Evolutionary conservation across 35 echinoderm and acorn worm species (phyloP), one percentile per base, ranked within the genome.

Genomic region (Lytechinus variegatus): DNA sequence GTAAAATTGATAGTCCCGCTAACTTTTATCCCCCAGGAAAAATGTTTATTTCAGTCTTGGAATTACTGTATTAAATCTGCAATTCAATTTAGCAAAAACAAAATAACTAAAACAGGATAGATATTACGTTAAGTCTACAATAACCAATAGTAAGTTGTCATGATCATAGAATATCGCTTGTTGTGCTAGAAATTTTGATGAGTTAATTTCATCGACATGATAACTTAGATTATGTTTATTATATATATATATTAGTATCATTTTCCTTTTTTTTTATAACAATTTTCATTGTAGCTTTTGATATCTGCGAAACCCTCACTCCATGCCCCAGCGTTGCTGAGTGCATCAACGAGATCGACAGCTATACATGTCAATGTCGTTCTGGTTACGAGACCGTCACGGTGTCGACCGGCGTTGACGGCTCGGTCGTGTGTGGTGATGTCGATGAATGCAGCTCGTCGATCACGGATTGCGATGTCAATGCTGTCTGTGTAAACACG

Each of bases 401-500:
- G 2, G 0, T 54, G n/a, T 28, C 52, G 53, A n/a, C 92, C 13
- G 12, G 27, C 52, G 92, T 56, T 55, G 54, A 57, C 5, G 92
- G 53, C 4, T 93, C 92, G 13, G 55, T 57, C 13, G 16, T 57
- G 52, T 93, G 92, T 27, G 57, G 8, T 95, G 98, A 99, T 54
- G 95, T 97, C 55, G 95, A 99, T 95, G 98, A 99, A 54, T 99
- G 98, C 91, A 55, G 6, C 5, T 10, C 92, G 11, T 56, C 86
- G 54, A 87, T 54, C 7, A 95, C 95, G n/a, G 52, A 95, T 11
- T 99, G 98, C 57, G 96, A 97, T 7, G 61, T 55, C 60, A 99
- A 99, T 92, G 94, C 96, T 10, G 95, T 57, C 14, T 99, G 98
- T 87, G 8, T 99, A 19, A 97, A 99, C 61, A 88, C 56, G 9